These are phyloP conservation scores for Baronia brevicornis DNA, from an alignment of 2,888 invertebrate species.

Conservation along the genomic window DNA sequence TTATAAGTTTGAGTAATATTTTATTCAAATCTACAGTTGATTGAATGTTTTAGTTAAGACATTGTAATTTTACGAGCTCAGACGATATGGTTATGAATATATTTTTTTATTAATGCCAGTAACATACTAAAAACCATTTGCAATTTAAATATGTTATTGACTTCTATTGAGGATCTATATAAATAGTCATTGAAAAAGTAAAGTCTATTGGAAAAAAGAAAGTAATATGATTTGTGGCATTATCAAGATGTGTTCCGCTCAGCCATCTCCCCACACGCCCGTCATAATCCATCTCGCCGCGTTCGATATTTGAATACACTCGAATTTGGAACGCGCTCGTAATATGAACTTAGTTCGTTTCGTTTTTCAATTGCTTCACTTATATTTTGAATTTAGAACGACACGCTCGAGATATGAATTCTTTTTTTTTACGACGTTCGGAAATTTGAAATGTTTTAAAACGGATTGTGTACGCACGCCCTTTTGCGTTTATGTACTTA, in stretches of 20 bases:
- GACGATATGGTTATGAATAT: slow-evolving; percentile 16
- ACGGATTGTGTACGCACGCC: background rate
- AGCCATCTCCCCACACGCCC: slow-evolving; percentile 40
- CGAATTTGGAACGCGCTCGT: slow-evolving; percentile 68
- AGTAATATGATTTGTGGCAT: slow-evolving; percentile 35
- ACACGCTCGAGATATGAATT: slow-evolving; percentile 50
- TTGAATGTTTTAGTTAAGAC: slow-evolving; percentile 60
- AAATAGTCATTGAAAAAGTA: slow-evolving; percentile 6
- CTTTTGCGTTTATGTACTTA: background rate
- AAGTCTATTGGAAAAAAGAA: slow-evolving; percentile 25
- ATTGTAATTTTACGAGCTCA: slow-evolving; percentile 28
- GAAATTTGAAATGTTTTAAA: slow-evolving; percentile 11
- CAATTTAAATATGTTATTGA: slow-evolving; percentile 41
- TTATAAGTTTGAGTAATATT: slow-evolving; percentile 69
- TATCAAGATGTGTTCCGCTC: slow-evolving; percentile 52
- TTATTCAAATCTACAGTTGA: slow-evolving; percentile 70
- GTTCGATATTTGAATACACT: slow-evolving; percentile 71
- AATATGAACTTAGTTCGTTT: slow-evolving; percentile 68
- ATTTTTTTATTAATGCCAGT: slow-evolving; percentile 19
- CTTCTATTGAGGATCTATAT: slow-evolving; percentile 14
- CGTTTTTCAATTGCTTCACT: slow-evolving; percentile 74
- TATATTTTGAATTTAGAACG: slow-evolving; percentile 71
- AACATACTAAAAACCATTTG: slow-evolving; percentile 31
- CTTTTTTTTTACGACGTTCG: slow-evolving; percentile 11
- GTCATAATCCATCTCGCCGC: slow-evolving; percentile 62